Percentiles rank a stretch among this genome's conserved stretches.
Evolutionary conservation across 2,113 vertebrate genomes (phyloP).

Genomic region (Excalfactoria chinensis): DNA sequence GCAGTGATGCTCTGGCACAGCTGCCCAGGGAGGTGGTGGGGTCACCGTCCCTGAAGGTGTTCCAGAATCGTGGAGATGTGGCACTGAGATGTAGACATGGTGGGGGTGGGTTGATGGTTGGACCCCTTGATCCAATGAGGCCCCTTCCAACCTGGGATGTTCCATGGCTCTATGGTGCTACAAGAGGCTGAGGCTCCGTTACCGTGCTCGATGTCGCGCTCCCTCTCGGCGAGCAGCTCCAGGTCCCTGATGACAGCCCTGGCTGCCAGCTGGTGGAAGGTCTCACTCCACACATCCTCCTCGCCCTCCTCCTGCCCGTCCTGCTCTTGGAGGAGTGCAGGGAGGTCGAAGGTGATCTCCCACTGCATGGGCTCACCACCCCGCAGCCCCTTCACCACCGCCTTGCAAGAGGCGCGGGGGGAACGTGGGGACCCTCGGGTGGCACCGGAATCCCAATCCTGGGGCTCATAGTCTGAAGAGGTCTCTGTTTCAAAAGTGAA

Average conservation of each 20-base stretch:
- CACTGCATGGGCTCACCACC: conserved; percentile 84
- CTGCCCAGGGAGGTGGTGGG: too few species aligned
- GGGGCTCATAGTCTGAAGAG: conserved; percentile 57
- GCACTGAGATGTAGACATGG: too few species aligned
- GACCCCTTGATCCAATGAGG: background rate
- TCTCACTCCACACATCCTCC: conserved; percentile 90
- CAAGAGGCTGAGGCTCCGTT: background rate
- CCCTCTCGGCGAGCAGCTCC: conserved; percentile 88
- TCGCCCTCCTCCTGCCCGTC: conserved; percentile 76
- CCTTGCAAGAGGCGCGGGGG: conserved; percentile 81
- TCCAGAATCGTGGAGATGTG: too few species aligned
- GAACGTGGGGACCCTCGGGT: background rate
- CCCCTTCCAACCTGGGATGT: background rate
- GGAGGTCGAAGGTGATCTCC: conserved; percentile 91
- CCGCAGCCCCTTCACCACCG: conserved; percentile 86
- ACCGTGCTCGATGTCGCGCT: conserved; percentile 94
- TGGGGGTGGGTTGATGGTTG: too few species aligned
- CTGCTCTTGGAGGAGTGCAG: conserved; percentile 79
- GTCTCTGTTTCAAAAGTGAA: conserved; percentile 67
- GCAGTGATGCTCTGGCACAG: too few species aligned
- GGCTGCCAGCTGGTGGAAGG: conserved; percentile 94
- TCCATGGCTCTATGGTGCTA: background rate
- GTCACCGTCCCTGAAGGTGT: too few species aligned
- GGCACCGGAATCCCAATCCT: background rate
- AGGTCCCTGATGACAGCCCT: conserved; percentile 92